Evolutionary conservation across 2,113 vertebrate species (phyloP), one percentile per base, ranked within the genome.

Genomic region (Pipa parva): DNA sequence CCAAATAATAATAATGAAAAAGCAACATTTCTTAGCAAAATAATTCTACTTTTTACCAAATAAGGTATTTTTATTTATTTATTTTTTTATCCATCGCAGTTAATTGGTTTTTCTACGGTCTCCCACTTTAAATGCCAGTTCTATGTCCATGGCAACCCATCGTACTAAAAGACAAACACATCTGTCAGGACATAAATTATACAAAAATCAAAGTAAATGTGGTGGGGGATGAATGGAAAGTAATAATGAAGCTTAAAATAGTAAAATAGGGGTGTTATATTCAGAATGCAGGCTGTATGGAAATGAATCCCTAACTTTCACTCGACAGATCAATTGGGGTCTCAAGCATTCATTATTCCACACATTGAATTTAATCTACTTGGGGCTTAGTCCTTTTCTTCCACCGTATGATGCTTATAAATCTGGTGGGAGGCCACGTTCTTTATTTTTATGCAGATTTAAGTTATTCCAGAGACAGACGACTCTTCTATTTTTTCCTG

Each of bases 231-330:
- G 59, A 60, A 70, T 70, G 58, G 20, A 54, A 13, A 29, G 48
- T 70, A 70, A 54, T 61, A 70, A 70, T 61, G 58, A 49, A 26
- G 29, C 56, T 54, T 70, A 70, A 70, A 61, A 48, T 70, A 45
- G 48, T 60, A 70, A 70, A 70, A 70, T 51, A 45, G 33, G 39
- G 58, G 18, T 15, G 31, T 15, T 61, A 61, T 70, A 70, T 52
- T 70, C 58, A 61, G 57, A 18, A n/a, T n/a, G 24, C 56, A 51
- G 58, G 48, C 66, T 54, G 66, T 70, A 70, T 70, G 66, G 66
- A 70, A 59, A 70, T 70, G 33, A 60, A 61, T 61, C 27, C 58
- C 48, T 50, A 37, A 54, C 54, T 70, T 49, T 26, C 33, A 58
- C 36, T 31, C 22, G 33, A 51, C 48, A 27, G 52, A 70, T 61